A percentile compares a stretch with the other conserved stretches of the same genome.
Evolutionary conservation across 2,888 invertebrate genomes (phyloP).

Genomic region (Cantharis nigra): DNA sequence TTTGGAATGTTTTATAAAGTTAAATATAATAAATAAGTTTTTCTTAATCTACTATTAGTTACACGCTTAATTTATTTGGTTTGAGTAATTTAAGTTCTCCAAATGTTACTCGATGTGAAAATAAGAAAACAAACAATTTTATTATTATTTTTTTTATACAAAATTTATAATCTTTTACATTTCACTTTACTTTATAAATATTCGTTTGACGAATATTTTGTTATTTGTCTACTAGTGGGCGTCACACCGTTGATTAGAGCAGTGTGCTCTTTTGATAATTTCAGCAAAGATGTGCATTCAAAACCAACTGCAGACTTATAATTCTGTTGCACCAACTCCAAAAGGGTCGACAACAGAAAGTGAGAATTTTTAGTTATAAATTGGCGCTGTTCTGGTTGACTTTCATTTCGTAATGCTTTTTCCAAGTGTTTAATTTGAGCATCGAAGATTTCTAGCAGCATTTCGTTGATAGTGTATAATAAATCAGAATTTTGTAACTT

Average conservation of each 20-base stretch:
- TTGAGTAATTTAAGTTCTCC: neutral
- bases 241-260: constrained; percentile 59
- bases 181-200: constrained; percentile 59
- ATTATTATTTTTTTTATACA: neutral
- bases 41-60: neutral
- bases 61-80: neutral
- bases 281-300: constrained; percentile 60
- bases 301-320: constrained; percentile 66
- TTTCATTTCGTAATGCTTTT: constrained; percentile 60
- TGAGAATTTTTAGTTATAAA: constrained; percentile 70
- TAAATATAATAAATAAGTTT: neutral
- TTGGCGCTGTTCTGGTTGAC: constrained; percentile 54
- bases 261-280: constrained; percentile 62
- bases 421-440: constrained; percentile 72
- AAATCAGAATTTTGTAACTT: constrained; percentile 76
- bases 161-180: neutral
- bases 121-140: neutral
- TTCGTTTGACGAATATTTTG: constrained; percentile 71
- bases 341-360: constrained; percentile 70
- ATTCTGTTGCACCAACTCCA: constrained; percentile 66
- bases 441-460: constrained; percentile 73
- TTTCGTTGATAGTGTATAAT: constrained; percentile 73
- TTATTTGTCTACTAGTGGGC: constrained; percentile 64
- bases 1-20: neutral
- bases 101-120: neutral